These are phyloP conservation scores for Colinus virginianus DNA, from an alignment of 2,113 vertebrate genomes.

Conservation along the genomic window DNA sequence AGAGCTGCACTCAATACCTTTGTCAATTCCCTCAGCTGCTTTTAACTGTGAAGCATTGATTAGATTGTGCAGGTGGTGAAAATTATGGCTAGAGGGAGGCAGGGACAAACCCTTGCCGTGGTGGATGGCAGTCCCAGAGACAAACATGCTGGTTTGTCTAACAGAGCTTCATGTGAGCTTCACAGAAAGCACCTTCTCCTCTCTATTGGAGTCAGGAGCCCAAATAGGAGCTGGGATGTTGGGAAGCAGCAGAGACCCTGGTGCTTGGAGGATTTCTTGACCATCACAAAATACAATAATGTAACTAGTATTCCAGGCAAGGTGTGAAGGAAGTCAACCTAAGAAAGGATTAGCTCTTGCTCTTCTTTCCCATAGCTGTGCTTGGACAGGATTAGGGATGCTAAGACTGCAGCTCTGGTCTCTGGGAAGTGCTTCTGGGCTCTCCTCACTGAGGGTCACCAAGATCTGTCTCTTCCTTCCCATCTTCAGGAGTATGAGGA, in stretches of 20 bases:
- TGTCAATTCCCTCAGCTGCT: conserved; percentile 51
- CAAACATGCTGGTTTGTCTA: neutral
- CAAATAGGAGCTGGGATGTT: neutral
- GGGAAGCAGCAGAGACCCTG: neutral
- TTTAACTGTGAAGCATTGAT: conserved; percentile 28
- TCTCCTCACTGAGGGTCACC: neutral
- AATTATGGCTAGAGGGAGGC: neutral
- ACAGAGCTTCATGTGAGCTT: neutral
- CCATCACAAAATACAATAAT: neutral
- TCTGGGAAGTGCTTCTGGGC: neutral
- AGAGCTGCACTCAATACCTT: conserved; percentile 55
- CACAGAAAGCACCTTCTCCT: neutral
- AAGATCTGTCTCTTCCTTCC: neutral
- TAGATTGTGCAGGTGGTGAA: conserved; percentile 28
- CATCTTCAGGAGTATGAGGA: neutral
- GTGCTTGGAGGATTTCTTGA: neutral
- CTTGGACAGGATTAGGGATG: neutral
- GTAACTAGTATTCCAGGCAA: neutral
- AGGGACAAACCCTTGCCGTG: neutral
- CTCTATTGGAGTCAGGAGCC: neutral
- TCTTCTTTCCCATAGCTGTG: fast-evolving
- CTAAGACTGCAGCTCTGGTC: neutral
- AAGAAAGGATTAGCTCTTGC: neutral
- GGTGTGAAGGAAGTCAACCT: neutral
- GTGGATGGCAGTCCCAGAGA: neutral